Base-by-base conservation (phyloP, 2,888 invertebrate genomes). In the Trachelus troglodyta region DNA sequence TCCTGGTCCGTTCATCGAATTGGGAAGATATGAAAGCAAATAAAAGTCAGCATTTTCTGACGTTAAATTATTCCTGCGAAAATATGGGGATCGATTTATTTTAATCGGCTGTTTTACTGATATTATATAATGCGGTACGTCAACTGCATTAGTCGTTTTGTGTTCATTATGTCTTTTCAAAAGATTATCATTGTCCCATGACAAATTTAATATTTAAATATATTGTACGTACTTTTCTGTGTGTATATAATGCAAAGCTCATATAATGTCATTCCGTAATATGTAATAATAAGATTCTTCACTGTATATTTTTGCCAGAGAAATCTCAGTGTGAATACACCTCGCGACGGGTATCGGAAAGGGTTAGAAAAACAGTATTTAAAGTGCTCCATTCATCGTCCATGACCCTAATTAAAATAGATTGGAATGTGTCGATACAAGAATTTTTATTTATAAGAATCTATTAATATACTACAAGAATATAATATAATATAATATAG, bases 1-100 rank as follows among this genome's bases (percentile, higher is more conserved):
- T 92, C 92, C 76, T 92, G 92, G 92, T 92, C 92, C 1, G 91
- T 92, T 15, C 92, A 92, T 83, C 86, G 90, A 34, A 92, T 92
- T 81, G 92, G 92, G 31, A 92, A 92, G 83, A 90, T 92, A 81
- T 92, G 83, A 87, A 74, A 82, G 23, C 80, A 74, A 78, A 75
- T 78, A 34, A 79, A 76, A 74, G 75, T 80, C 77, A 74, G 77
- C 40, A 56, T 75, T 33, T 77, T 34, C 79, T 79, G 80, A 82
- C 79, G 74, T 68, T 77, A 68, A 79, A 79, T 56, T 56, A 56
- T 23, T 56, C 23, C 56, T 23, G 56, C 56, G 56, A 1, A 1
- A 23, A 56, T 23, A 23, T 56, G 23, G 56, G 56, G 56, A 56
- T 56, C 56, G 9, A 56, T 23, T 23, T 56, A 56, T 56, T 23